phyloP scores from a whole-genome alignment of 2,797 vertebrate species.

The Sphenodon punctatus region DNA sequence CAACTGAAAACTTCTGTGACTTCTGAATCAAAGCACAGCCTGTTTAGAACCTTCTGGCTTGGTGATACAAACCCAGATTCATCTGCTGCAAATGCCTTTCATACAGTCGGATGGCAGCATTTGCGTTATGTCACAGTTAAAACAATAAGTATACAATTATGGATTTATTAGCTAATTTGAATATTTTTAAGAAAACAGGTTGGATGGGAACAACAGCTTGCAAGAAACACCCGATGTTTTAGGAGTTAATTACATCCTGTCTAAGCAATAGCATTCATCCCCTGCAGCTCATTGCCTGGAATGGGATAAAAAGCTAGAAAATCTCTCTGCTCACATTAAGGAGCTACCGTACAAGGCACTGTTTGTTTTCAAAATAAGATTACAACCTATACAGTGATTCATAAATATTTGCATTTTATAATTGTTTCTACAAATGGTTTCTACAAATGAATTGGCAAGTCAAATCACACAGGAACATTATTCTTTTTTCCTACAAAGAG shows the following conservation, averaged over 20 bases:
- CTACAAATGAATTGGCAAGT: slow-evolving; percentile 61
- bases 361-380: slow-evolving; percentile 70
- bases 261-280: slow-evolving; percentile 35
- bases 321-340: not conserved
- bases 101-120: slow-evolving; percentile 53
- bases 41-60: not conserved
- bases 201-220: slow-evolving; percentile 39
- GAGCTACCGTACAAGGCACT: slow-evolving; percentile 11
- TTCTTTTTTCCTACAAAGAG: slow-evolving; percentile 13
- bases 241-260: not conserved
- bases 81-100: slow-evolving; percentile 49
- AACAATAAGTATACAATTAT: slow-evolving; percentile 53
- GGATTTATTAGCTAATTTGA: slow-evolving; percentile 51
- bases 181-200: slow-evolving; percentile 52
- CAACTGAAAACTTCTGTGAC: not conserved
- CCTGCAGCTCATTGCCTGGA: slow-evolving; percentile 23
- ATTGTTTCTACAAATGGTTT: slow-evolving; percentile 69
- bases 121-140: slow-evolving; percentile 57
- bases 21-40: not conserved
- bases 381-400: slow-evolving; percentile 56
- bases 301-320: not conserved
- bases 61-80: slow-evolving; percentile 15
- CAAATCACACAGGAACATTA: not conserved
- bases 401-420: slow-evolving; percentile 74
- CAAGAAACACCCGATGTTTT: slow-evolving; percentile 13